Evolutionary conservation across 1,140 invertebrate species (phyloP).

Genomic region (Melipona quadrifasciata): DNA sequence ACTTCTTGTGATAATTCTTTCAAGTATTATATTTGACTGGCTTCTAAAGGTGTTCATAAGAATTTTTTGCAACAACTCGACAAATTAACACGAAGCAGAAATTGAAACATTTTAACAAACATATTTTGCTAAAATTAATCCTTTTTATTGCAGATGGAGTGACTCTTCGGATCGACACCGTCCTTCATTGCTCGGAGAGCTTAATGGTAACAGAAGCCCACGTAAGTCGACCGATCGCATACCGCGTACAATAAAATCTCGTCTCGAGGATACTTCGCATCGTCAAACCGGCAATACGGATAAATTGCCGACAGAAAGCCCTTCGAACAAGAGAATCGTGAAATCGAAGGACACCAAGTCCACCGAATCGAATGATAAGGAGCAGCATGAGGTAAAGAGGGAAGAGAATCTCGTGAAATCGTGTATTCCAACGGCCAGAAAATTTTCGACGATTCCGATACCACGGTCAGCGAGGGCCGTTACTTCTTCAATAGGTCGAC

Average conservation of each 20-base stretch:
- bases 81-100: not conserved
- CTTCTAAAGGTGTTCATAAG: not conserved
- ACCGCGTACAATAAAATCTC: constrained; percentile 61
- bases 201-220: constrained; percentile 61
- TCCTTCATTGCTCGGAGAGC: constrained; percentile 64
- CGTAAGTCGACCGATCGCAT: constrained; percentile 67
- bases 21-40: no score
- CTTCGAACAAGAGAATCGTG: constrained; percentile 39
- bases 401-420: constrained; percentile 65
- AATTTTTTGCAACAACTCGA: not conserved
- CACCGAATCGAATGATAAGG: constrained; percentile 51
- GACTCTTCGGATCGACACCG: constrained; percentile 73
- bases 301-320: constrained; percentile 54
- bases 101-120: not conserved
- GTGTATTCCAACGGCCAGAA: constrained; percentile 74
- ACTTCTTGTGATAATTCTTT: no score
- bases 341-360: constrained; percentile 60
- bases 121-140: not conserved
- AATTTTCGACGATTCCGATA: constrained; percentile 70
- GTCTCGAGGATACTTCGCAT: constrained; percentile 62
- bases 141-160: constrained; percentile 74
- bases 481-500: constrained; percentile 59
- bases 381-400: constrained; percentile 41
- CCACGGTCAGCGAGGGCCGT: constrained; percentile 66
- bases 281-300: constrained; percentile 60